phyloP scores from a whole-genome alignment of 2,888 invertebrate genomes.

The Chrysotoxum bicinctum region DNA sequence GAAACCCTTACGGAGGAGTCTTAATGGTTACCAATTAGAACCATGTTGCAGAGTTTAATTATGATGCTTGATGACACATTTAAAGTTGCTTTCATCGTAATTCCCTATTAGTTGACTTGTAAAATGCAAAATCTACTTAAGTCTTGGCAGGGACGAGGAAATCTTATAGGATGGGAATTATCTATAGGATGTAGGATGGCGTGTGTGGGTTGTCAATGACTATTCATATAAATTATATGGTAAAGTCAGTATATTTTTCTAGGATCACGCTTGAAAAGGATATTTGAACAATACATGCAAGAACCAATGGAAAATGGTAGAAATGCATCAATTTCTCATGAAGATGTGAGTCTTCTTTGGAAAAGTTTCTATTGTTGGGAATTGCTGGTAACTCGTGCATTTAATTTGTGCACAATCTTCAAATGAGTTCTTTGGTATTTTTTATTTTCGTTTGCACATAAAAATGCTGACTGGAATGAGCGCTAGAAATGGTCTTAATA shows the following conservation, averaged over 20 bases:
- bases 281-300: background rate
- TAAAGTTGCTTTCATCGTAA: background rate
- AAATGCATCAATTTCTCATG: background rate
- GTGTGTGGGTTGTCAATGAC: background rate
- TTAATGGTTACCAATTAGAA: constrained; percentile 21
- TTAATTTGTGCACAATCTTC: background rate
- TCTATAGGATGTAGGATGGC: background rate
- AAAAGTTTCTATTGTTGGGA: background rate
- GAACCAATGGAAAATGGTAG: background rate
- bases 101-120: constrained; percentile 6
- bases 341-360: background rate
- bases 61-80: constrained; percentile 28
- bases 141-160: background rate
- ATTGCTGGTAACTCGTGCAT: background rate
- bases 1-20: constrained; percentile 10
- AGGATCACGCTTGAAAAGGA: background rate
- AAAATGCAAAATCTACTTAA: background rate
- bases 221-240: background rate
- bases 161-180: background rate
- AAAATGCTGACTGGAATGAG: background rate
- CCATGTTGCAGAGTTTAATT: constrained; percentile 18
- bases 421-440: background rate
- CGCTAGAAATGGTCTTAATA: background rate
- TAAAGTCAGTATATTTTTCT: background rate
- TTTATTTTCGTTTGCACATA: background rate